These are phyloP conservation scores for Steatocranus sp. DNA, from an alignment of 2,797 vertebrate species.

Conservation along the genomic window DNA sequence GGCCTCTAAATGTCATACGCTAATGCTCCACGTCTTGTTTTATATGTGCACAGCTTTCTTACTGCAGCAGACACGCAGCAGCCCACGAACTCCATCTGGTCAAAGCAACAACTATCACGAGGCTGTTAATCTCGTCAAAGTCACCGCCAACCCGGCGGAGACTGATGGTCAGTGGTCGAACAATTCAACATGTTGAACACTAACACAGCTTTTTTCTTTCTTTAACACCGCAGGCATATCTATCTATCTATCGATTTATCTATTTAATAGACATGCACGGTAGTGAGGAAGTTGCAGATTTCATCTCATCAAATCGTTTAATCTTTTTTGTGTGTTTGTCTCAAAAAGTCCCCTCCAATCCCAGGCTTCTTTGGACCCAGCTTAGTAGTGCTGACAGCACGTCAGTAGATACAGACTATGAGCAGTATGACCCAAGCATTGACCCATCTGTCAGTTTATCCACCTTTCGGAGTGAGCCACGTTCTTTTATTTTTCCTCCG, in stretches of 20 bases:
- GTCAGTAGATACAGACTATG: constrained; percentile 70
- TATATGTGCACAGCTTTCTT: constrained; percentile 22
- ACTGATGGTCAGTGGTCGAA: constrained; percentile 36
- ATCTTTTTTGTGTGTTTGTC: constrained; percentile 29
- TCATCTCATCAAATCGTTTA: background rate
- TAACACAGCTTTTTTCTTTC: background rate
- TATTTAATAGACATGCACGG: background rate
- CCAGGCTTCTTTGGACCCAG: constrained; percentile 54
- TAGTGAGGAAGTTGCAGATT: background rate
- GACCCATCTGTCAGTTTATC: constrained; percentile 51
- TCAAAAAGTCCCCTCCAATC: constrained; percentile 33
- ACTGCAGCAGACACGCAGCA: constrained; percentile 36
- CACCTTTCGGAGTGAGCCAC: constrained; percentile 71
- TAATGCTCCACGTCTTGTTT: background rate
- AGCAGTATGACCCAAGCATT: constrained; percentile 44
- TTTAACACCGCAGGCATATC: background rate
- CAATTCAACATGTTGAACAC: background rate
- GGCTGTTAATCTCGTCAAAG: constrained; percentile 47
- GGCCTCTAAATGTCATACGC: background rate
- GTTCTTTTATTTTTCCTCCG: constrained; percentile 11
- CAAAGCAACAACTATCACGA: constrained; percentile 46
- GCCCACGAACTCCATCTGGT: background rate
- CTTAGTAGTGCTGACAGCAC: constrained; percentile 61
- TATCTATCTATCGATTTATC: rapidly evolving
- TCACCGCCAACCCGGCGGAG: constrained; percentile 13